phyloP scores from a whole-genome alignment of 2,113 vertebrate genomes.

The Desmodus rotundus region DNA sequence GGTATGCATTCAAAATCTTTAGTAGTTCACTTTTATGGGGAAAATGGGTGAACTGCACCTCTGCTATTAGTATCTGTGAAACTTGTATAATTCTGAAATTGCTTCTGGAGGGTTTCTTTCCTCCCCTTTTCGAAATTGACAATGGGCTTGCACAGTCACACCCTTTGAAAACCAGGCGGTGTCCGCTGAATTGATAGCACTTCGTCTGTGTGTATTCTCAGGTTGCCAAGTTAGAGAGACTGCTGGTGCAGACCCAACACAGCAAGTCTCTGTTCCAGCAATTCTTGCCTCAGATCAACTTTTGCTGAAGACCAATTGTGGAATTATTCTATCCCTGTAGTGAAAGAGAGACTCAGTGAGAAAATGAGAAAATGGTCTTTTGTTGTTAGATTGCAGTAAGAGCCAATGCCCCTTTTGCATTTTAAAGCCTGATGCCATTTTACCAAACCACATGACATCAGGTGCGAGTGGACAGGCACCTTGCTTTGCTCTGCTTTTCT shows the following conservation, averaged over 20 bases:
- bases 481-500: neutral
- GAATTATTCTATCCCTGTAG: conserved; percentile 6
- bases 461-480: neutral
- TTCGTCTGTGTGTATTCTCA: conserved; percentile 14
- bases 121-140: conserved; percentile 16
- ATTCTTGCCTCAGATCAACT: neutral
- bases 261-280: neutral
- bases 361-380: neutral
- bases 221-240: neutral
- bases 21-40: neutral
- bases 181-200: neutral
- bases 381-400: neutral
- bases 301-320: neutral
- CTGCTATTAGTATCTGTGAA: neutral
- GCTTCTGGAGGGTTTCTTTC: neutral
- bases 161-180: neutral
- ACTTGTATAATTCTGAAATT: conserved; percentile 23
- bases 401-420: neutral
- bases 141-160: neutral
- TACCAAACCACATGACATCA: neutral
- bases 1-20: neutral
- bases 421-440: conserved; percentile 37
- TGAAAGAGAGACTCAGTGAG: neutral
- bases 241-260: neutral
- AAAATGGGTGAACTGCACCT: neutral